A percentile compares a stretch with the other conserved stretches of the same genome.
Conservation (phyloP, 2,888 invertebrate species). For the Drosophila anomelani region DNA sequence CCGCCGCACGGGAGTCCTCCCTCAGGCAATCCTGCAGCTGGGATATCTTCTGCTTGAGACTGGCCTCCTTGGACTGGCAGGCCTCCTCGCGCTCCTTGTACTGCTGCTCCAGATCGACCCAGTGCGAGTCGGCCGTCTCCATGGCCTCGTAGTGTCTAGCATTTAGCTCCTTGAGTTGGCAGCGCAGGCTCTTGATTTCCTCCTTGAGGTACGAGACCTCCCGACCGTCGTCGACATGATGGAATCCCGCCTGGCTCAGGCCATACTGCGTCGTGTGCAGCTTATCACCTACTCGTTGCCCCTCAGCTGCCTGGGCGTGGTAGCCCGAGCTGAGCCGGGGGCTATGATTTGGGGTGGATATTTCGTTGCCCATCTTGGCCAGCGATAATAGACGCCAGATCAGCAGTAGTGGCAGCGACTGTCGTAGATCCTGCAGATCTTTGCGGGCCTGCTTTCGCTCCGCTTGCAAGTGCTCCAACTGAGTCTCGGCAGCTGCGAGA, state of each 20-base stretch:
- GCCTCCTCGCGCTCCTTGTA: constrained; percentile 87
- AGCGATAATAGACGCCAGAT: constrained; percentile 62
- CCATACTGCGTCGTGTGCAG: neutral
- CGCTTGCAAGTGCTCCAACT: constrained; percentile 79
- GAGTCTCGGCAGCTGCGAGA: constrained; percentile 81
- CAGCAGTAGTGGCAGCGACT: constrained; percentile 74
- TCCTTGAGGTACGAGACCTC: constrained; percentile 75
- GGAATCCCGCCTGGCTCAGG: constrained; percentile 7
- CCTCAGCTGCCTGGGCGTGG: neutral
- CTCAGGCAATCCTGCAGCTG: constrained; percentile 86
- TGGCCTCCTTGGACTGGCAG: constrained; percentile 84
- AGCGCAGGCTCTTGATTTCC: constrained; percentile 80
- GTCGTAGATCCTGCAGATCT: constrained; percentile 78
- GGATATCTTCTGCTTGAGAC: constrained; percentile 86
- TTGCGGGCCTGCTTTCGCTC: constrained; percentile 83
- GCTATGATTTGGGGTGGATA: constrained; percentile 43
- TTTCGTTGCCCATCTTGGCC: constrained; percentile 64
- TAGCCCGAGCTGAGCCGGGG: constrained; percentile 14
- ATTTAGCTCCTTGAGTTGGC: constrained; percentile 86
- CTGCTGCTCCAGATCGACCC: constrained; percentile 89
- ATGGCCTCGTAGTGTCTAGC: constrained; percentile 89
- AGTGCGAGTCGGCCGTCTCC: constrained; percentile 90
- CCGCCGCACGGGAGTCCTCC: constrained; percentile 85
- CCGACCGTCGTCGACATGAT: constrained; percentile 25
- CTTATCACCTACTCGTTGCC: neutral